A percentile compares a stretch with the other conserved stretches of the same genome.
phyloP scores from a whole-genome alignment of 2,888 invertebrate species.

The Nephrotoma appendiculata region DNA sequence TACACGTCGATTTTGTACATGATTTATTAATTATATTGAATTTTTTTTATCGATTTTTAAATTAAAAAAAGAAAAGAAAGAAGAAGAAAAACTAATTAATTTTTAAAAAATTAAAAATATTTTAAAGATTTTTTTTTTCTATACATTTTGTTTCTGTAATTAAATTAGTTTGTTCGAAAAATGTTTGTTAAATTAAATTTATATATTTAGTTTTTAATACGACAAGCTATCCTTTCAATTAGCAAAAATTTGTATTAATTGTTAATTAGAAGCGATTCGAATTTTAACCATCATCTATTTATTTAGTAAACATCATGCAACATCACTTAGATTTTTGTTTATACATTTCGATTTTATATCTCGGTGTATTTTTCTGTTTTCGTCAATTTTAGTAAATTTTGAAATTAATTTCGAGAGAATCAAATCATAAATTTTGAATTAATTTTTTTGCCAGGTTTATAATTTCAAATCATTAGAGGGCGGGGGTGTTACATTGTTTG shows the following conservation, averaged over 20 bases:
- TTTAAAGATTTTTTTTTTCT: background rate
- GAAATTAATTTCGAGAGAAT: background rate
- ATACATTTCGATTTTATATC: background rate
- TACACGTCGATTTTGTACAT: background rate
- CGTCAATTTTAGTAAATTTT: background rate
- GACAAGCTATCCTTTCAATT: background rate
- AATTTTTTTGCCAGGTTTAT: background rate
- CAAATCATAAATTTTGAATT: background rate
- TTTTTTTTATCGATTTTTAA: background rate
- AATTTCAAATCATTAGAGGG: background rate
- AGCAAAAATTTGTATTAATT: background rate
- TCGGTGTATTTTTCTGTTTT: background rate
- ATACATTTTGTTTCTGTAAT: background rate
- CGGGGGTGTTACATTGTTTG: background rate
- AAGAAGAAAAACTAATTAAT: slow-evolving; percentile 3
- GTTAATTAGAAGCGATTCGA: background rate
- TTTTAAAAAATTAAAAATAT: background rate
- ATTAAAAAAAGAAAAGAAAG: background rate
- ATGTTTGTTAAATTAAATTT: background rate
- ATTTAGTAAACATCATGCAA: background rate
- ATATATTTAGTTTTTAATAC: background rate
- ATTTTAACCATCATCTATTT: background rate
- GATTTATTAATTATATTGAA: background rate
- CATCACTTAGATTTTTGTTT: background rate
- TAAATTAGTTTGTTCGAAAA: background rate